Base-by-base conservation (phyloP, 1,140 invertebrate species). In the Danaus plexippus region DNA sequence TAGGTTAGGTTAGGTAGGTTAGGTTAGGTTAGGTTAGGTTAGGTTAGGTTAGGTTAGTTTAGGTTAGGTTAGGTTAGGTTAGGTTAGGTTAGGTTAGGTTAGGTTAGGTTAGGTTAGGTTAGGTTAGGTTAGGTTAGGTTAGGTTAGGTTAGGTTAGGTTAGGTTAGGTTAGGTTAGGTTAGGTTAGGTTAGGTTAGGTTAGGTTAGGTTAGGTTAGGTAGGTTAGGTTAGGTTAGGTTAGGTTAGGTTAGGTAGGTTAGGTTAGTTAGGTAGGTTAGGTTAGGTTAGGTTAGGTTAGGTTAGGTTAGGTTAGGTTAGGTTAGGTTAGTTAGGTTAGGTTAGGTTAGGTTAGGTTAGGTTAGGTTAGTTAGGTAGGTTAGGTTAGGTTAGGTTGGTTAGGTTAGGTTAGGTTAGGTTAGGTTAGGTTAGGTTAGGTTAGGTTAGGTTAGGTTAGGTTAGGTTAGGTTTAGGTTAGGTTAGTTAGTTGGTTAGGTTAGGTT, bases 371-470 rank as follows among this genome's bases (percentile, higher is more conserved):
- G 44, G 44, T 11, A n/a, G n/a, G n/a, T n/a, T n/a, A n/a, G 44
- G 44, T 46, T 46, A 46, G 44, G 44, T 46, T 64, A 57, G 58
- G 54, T 64, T 64, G 57, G 63, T 61, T 64, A 60, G 60, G n/a
- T 60, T n/a, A n/a, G n/a, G 63, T 63, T 60, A 58, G n/a, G n/a
- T n/a, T n/a, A n/a, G n/a, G n/a, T n/a, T n/a, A n/a, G n/a, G n/a
- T n/a, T n/a, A n/a, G n/a, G 64, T 61, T 67, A 64, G n/a, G 61
- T 64, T 67, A 64, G 66, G 66, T 67, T 67, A 59, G n/a, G 61
- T 56, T 67, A 59, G 54, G 59, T 61, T 67, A 61, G 62, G 66
- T 59, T 67, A 63, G n/a, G n/a, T n/a, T n/a, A n/a, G n/a, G n/a
- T n/a, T n/a, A n/a, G n/a, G n/a, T n/a, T n/a, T n/a, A 61, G 65